Base-by-base conservation (phyloP, 1,140 invertebrate genomes). In the Frieseomelitta varia region DNA sequence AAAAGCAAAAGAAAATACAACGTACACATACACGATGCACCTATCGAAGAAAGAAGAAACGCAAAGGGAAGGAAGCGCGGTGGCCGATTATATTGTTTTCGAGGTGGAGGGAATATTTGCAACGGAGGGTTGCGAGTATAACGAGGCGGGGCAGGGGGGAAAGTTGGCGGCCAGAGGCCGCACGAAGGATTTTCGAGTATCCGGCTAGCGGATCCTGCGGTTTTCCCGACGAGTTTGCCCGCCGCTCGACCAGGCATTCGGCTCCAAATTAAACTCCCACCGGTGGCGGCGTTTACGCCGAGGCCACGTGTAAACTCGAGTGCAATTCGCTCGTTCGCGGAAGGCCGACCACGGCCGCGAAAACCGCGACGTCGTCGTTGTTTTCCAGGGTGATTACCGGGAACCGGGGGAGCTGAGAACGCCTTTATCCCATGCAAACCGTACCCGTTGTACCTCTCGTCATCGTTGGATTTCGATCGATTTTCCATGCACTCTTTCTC, bases 261-360 rank as follows among this genome's bases (percentile, higher is more conserved):
- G 79, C 88, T 89, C 90, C 90, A 91, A 93, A 93, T 93, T 93
- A 93, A 93, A 93, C 90, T 88, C 84, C 90, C 78, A 73, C 68
- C 69, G 17, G 73, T 56, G 56, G 76, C 63, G 84, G 77, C 78
- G 86, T 87, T 88, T 87, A 83, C 86, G 83, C 76, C 82, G 76
- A 72, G 80, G 72, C 85, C 88, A 85, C 84, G 87, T 87, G 82
- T 87, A 90, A 90, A 88, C 73, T 80, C 81, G 34, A 67, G 55
- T 56, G 67, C 81, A 67, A 86, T 39, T 56, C 30, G 56, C 51
- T 27, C 34, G 69, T 10, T 55, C 39, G 78, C 8, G 55, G 55
- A n/a, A 14, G 55, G 8, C 21, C 68, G 61, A 53, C 63, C 21
- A 76, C n/a, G 53, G 34, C 47, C 58, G 65, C 65, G 71, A 58